Conservation (phyloP, 2,113 vertebrate genomes). For the Crotalus tigris region DNA sequence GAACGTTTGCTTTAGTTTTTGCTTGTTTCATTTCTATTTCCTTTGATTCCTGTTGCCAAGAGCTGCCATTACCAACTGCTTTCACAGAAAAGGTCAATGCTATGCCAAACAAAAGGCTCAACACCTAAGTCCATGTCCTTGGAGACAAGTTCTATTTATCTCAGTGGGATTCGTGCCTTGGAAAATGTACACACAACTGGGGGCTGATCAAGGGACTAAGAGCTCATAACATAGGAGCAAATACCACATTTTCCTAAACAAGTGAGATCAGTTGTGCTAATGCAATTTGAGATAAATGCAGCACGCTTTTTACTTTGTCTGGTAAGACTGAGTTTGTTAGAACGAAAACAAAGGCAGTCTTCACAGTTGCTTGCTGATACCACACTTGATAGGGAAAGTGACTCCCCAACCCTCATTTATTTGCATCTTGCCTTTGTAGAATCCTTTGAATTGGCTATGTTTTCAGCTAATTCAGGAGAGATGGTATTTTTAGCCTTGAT, state of each 20-base stretch:
- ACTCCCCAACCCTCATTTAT: background rate
- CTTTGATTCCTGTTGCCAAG: conserved; percentile 49
- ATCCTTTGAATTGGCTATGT: conserved; percentile 5
- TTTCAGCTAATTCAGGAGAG: background rate
- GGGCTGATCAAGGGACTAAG: conserved; percentile 47
- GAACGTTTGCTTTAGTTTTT: background rate
- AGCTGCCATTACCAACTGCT: conserved; percentile 50
- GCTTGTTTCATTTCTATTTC: background rate
- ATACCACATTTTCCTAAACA: conserved; percentile 26
- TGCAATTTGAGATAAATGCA: conserved; percentile 20
- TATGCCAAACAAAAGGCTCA: conserved; percentile 21
- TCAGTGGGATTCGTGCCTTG: background rate
- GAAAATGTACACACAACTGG: background rate
- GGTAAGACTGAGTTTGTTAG: background rate
- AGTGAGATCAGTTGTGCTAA: background rate
- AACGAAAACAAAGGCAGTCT: conserved; percentile 29
- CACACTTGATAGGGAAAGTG: background rate
- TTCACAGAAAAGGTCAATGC: conserved; percentile 49
- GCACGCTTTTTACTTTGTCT: conserved; percentile 27
- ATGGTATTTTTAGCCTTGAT: background rate
- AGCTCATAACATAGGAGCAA: conserved; percentile 40
- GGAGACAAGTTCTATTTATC: background rate
- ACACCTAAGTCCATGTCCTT: background rate
- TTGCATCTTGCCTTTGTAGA: background rate
- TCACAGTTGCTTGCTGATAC: background rate